phyloP scores from a whole-genome alignment of 2,888 invertebrate genomes.

The Lasioglossum villosulum region DNA sequence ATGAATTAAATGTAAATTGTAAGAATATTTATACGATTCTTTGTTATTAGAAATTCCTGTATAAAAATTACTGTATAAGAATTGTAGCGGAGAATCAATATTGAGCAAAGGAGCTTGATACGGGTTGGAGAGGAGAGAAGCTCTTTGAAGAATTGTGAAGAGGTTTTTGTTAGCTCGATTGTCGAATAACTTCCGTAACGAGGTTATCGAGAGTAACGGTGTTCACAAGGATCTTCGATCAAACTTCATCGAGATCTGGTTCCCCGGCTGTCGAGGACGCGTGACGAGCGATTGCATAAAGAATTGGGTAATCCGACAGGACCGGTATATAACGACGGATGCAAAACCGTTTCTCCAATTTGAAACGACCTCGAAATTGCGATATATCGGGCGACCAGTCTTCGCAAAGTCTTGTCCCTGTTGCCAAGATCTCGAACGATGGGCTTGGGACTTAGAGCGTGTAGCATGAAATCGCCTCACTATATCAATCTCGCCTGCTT shows the following conservation, averaged over 20 bases:
- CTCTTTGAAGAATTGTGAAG: neutral
- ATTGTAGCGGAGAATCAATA: no score
- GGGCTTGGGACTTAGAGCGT: slow-evolving; percentile 58
- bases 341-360: slow-evolving; percentile 59
- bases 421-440: slow-evolving; percentile 59
- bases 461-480: slow-evolving; percentile 71
- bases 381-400: slow-evolving; percentile 57
- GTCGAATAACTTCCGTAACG: slow-evolving; percentile 50
- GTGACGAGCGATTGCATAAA: slow-evolving; percentile 69
- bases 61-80: no score
- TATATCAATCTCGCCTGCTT: slow-evolving; percentile 72
- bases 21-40: no score
- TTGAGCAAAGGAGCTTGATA: no score
- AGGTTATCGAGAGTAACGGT: slow-evolving; percentile 60
- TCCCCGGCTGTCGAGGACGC: slow-evolving; percentile 40
- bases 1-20: no score
- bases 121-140: neutral
- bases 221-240: slow-evolving; percentile 52
- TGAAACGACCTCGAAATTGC: slow-evolving; percentile 61
- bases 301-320: slow-evolving; percentile 69
- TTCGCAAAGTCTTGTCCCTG: slow-evolving; percentile 47
- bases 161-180: neutral
- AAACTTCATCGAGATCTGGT: slow-evolving; percentile 54
- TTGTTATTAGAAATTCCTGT: no score
- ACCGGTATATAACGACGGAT: slow-evolving; percentile 57